phyloP scores from a whole-genome alignment of 2,888 invertebrate species.

The Chrysina gloriosa region DNA sequence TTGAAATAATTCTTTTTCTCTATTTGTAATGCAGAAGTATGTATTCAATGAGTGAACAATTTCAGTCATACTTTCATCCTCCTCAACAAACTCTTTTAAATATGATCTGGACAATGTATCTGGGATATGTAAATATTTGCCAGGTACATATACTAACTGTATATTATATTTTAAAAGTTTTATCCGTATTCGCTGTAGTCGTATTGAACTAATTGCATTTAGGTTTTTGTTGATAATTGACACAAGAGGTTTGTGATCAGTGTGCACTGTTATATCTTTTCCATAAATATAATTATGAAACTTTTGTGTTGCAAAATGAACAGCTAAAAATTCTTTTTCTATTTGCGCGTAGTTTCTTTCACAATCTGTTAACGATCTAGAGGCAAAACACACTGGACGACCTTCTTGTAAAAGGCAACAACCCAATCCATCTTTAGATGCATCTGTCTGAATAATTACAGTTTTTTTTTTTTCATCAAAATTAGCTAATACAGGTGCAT shows the following conservation, averaged over 20 bases:
- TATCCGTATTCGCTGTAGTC: no score
- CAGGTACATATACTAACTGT: no score
- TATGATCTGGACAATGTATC: no score
- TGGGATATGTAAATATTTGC: no score
- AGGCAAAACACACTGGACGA: conserved; percentile 51
- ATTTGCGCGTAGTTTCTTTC: conserved; percentile 53
- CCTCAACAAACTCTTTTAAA: no score
- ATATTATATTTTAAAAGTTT: no score
- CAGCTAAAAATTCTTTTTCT: conserved; percentile 52
- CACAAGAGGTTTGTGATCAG: conserved; percentile 53
- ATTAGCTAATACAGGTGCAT: not conserved
- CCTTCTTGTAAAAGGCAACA: conserved; percentile 49
- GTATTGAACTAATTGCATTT: no score
- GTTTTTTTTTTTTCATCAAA: conserved; percentile 31
- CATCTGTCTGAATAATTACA: conserved; percentile 49
- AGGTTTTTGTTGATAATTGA: no score
- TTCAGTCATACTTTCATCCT: no score
- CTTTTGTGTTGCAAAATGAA: conserved; percentile 37
- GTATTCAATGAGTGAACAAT: no score
- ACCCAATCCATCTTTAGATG: conserved; percentile 50
- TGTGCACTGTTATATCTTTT: not conserved
- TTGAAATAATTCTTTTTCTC: no score
- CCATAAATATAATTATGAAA: conserved; percentile 25
- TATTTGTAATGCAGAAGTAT: no score
- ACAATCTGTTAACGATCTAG: conserved; percentile 48